Percentiles rank a stretch among this genome's conserved stretches.
phyloP scores from a whole-genome alignment of 2,113 vertebrate genomes.

The Urocynchramus pylzowi region DNA sequence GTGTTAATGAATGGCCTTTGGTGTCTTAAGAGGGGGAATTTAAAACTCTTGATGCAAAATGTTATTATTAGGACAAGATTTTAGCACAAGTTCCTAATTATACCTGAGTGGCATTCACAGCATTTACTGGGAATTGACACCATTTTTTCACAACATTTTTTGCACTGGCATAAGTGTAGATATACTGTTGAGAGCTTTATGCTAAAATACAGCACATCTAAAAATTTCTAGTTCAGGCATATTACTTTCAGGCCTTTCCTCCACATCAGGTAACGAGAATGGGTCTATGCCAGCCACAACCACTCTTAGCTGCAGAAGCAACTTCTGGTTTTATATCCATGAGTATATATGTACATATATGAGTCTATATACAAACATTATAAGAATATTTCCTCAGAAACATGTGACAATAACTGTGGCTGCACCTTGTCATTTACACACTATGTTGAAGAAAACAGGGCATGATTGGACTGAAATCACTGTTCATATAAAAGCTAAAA shows the following conservation, averaged over 20 bases:
- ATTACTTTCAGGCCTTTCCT: neutral
- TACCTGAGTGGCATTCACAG: neutral
- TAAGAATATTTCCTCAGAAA: neutral
- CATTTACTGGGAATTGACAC: neutral
- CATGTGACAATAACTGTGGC: neutral
- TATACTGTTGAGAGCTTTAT: neutral
- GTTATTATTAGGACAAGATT: neutral
- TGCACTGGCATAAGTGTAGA: neutral
- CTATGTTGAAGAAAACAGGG: neutral
- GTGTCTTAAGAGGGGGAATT: neutral
- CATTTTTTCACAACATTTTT: neutral
- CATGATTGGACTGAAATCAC: neutral
- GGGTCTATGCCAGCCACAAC: neutral
- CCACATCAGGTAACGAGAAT: neutral
- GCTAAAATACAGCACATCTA: neutral
- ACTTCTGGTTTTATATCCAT: neutral
- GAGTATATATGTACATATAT: neutral
- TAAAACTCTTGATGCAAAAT: neutral
- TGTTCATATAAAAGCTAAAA: neutral
- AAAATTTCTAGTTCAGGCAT: neutral
- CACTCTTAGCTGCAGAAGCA: neutral
- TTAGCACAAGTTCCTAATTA: neutral
- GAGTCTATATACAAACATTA: neutral
- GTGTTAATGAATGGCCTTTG: neutral
- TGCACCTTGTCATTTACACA: neutral